Conservation (phyloP, 2,797 vertebrate genomes). For the Okamejei kenojei region DNA sequence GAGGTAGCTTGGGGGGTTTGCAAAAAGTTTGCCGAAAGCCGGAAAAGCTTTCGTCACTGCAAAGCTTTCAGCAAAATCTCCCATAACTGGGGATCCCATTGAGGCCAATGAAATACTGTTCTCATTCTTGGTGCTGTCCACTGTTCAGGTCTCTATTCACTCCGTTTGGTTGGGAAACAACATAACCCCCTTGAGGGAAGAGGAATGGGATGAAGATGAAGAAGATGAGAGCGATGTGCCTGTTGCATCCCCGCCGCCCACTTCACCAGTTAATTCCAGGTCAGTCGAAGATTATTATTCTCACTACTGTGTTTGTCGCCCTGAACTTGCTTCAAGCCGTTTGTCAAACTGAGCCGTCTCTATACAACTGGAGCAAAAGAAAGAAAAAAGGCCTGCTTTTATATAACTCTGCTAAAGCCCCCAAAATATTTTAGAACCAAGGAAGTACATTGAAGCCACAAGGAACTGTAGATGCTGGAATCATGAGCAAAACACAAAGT, state of each 20-base stretch:
- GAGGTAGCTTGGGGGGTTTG: too few relatives aligned
- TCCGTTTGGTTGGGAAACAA: constrained; percentile 94
- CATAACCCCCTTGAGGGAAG: constrained; percentile 88
- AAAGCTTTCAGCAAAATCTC: not conserved
- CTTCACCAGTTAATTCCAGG: constrained; percentile 90
- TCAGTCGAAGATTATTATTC: constrained; percentile 45
- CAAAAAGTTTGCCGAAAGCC: not conserved
- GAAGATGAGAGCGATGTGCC: constrained; percentile 84
- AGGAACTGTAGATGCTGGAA: too few relatives aligned
- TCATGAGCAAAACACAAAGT: too few relatives aligned
- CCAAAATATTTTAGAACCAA: too few relatives aligned
- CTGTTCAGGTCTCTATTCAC: constrained; percentile 84
- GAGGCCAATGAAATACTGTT: not conserved
- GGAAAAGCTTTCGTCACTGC: not conserved
- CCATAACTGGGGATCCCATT: not conserved
- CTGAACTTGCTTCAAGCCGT: not conserved
- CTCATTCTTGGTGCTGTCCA: not conserved
- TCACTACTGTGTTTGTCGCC: not conserved
- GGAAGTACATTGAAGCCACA: too few relatives aligned
- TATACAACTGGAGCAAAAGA: not conserved
- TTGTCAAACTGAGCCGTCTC: not conserved
- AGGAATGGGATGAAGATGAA: constrained; percentile 93
- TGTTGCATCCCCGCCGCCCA: constrained; percentile 69
- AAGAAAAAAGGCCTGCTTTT: too few relatives aligned
- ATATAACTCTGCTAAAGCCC: too few relatives aligned